Percentiles rank a stretch among this genome's conserved stretches.
Evolutionary conservation across 2,113 vertebrate species (phyloP).

Genomic region (Atractosteus spatula): DNA sequence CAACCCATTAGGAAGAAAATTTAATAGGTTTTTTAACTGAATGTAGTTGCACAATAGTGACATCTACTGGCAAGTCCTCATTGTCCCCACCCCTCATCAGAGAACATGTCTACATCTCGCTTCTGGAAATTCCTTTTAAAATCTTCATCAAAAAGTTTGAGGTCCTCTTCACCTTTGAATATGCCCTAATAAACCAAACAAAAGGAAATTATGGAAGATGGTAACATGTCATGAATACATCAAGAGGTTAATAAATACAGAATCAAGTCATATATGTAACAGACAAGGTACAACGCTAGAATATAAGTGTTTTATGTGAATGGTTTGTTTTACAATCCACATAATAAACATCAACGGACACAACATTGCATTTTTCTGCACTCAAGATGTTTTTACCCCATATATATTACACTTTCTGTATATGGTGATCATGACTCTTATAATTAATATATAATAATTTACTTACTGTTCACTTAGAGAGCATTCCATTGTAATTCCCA

Average conservation of each 20-base stretch:
- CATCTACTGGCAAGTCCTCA: slow-evolving; percentile 52
- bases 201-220: neutral
- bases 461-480: too few relatives aligned
- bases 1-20: neutral
- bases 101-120: slow-evolving; percentile 40
- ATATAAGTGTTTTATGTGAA: too few relatives aligned
- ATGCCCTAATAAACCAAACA: slow-evolving; percentile 70
- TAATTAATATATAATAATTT: too few relatives aligned
- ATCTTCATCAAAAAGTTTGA: slow-evolving; percentile 83
- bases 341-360: too few relatives aligned
- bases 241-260: neutral
- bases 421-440: too few relatives aligned
- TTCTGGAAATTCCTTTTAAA: slow-evolving; percentile 74
- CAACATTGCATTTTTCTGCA: too few relatives aligned
- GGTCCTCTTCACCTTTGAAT: slow-evolving; percentile 74
- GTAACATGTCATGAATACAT: too few relatives aligned
- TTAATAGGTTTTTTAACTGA: neutral
- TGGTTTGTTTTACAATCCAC: too few relatives aligned
- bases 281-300: neutral
- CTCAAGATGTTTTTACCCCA: too few relatives aligned
- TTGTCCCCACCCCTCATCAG: slow-evolving; percentile 54
- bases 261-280: neutral
- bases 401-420: too few relatives aligned
- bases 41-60: slow-evolving; percentile 25
- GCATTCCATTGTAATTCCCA: too few relatives aligned